phyloP scores from a whole-genome alignment of 2,888 invertebrate species.

The Agriotes lineatus region DNA sequence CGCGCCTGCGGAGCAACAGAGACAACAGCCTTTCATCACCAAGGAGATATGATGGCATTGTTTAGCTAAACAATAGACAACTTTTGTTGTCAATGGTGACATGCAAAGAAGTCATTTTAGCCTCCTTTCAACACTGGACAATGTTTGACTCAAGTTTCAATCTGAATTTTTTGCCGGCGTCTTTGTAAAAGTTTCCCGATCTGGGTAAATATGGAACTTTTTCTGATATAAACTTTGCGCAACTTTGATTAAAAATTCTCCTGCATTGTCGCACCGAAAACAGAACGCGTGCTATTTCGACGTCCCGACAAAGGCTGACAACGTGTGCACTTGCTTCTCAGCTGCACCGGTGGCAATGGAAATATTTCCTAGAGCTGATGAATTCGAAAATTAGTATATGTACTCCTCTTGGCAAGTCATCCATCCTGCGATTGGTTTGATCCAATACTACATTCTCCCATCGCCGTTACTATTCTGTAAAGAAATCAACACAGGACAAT shows the following conservation, averaged over 20 bases:
- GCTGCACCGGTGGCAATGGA: no score
- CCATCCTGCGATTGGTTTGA: no score
- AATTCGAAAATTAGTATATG: no score
- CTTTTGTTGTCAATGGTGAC: conserved; percentile 64
- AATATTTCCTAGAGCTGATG: no score
- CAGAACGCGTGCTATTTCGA: not conserved
- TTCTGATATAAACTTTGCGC: conserved; percentile 21
- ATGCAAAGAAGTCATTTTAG: conserved; percentile 65
- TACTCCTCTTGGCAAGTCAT: no score
- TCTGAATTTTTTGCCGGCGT: conserved; percentile 56
- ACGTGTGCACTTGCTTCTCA: no score
- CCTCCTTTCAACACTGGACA: conserved; percentile 60
- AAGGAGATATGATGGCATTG: conserved; percentile 65
- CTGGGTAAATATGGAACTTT: conserved; percentile 41
- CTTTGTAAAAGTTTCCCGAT: conserved; percentile 50
- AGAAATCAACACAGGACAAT: no score
- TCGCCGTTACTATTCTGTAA: no score
- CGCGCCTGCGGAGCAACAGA: conserved; percentile 47
- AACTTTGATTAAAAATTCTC: conserved; percentile 39
- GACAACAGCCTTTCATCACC: conserved; percentile 59
- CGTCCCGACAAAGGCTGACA: no score
- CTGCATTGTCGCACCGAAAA: conserved; percentile 18
- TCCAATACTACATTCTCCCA: no score
- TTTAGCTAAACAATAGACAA: conserved; percentile 64
- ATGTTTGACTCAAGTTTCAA: conserved; percentile 62